Percentiles rank a stretch among this genome's conserved stretches.
Conservation (phyloP, 2,888 invertebrate species). For the Meiosimyza decipiens region DNA sequence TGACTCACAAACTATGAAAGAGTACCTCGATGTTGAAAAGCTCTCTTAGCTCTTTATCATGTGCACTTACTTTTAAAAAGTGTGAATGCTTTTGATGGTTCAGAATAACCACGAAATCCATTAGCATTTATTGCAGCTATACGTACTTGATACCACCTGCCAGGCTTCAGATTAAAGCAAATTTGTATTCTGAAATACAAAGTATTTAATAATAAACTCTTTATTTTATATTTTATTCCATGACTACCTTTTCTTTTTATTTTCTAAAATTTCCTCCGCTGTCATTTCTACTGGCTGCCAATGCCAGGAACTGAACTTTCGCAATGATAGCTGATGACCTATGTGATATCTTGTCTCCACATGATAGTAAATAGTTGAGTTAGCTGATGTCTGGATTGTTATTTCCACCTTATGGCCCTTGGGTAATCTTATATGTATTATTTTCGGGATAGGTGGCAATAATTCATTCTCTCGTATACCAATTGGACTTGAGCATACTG, state of each 20-base stretch:
- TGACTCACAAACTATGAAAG: no score
- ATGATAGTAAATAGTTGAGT: conserved; percentile 57
- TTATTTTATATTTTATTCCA: background rate
- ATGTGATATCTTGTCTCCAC: conserved; percentile 79
- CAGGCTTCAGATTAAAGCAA: conserved; percentile 69
- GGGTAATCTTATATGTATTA: conserved; percentile 69
- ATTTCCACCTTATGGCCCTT: conserved; percentile 72
- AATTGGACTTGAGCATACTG: conserved; percentile 75
- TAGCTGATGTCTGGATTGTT: conserved; percentile 60
- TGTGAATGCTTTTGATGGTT: conserved; percentile 72
- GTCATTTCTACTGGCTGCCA: conserved; percentile 61
- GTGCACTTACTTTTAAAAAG: conserved; percentile 60
- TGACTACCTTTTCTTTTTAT: conserved; percentile 21
- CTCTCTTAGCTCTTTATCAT: no score
- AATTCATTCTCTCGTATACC: conserved; percentile 68
- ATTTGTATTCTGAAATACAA: conserved; percentile 57
- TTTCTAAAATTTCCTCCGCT: conserved; percentile 49
- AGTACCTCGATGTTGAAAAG: no score
- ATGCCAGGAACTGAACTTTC: conserved; percentile 75
- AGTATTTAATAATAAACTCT: background rate
- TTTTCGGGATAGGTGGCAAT: conserved; percentile 73
- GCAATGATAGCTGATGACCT: conserved; percentile 74
- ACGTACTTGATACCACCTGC: conserved; percentile 83
- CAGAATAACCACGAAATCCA: conserved; percentile 79
- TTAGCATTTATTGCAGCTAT: conserved; percentile 79